These are phyloP conservation scores for Cyanoramphus novaezelandiae DNA, from an alignment of 2,113 vertebrate genomes.

Conservation along the genomic window DNA sequence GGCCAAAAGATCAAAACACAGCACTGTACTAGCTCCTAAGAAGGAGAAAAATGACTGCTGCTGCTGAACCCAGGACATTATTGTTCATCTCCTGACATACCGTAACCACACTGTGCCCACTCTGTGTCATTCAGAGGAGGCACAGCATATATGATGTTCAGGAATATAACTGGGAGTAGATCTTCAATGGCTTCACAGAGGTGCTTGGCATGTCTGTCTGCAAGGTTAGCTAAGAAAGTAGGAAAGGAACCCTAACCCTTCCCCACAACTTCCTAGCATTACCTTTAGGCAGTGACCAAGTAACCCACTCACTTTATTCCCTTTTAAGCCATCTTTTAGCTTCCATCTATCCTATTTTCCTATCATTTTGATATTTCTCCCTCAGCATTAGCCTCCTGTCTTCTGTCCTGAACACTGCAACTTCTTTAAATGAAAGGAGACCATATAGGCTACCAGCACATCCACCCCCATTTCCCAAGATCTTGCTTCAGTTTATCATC, in stretches of 20 bases:
- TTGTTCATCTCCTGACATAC: not conserved
- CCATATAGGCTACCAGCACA: not conserved
- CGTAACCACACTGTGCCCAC: fast-evolving
- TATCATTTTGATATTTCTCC: not conserved
- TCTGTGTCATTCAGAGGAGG: not conserved
- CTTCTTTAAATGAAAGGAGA: not conserved
- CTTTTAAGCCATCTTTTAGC: not conserved
- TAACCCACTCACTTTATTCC: not conserved
- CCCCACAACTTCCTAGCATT: not conserved
- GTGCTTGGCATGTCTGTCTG: not conserved
- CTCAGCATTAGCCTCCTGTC: not conserved
- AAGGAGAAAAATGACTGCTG: too few species aligned
- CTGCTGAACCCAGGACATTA: too few species aligned
- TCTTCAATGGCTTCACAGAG: not conserved
- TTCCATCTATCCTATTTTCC: not conserved
- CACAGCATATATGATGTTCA: not conserved
- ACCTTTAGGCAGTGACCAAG: not conserved
- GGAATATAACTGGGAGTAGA: not conserved
- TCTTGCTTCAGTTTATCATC: not conserved
- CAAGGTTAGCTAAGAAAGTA: not conserved
- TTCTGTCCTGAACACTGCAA: not conserved
- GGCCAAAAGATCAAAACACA: too few species aligned
- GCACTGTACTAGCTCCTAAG: too few species aligned
- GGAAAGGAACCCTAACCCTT: not conserved
- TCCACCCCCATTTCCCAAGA: not conserved